These are phyloP conservation scores for Myotis daubentonii DNA, from an alignment of 2,797 vertebrate genomes.

Conservation along the genomic window DNA sequence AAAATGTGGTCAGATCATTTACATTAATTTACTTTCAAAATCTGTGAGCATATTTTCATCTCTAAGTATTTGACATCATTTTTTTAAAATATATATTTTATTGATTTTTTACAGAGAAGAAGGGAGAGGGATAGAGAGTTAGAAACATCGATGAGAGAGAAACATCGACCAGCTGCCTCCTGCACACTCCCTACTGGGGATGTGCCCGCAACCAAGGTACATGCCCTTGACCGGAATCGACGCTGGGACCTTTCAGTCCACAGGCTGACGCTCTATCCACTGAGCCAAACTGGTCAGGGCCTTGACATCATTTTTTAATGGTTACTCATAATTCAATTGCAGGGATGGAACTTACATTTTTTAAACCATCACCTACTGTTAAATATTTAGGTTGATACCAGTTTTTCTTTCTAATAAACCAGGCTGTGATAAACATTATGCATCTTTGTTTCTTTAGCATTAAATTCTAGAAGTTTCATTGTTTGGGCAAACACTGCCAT, in stretches of 20 bases:
- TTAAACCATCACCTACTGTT: background rate
- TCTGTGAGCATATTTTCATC: background rate
- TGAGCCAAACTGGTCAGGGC: too few species aligned
- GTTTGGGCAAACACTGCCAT: background rate
- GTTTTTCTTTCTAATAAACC: slow-evolving; percentile 36
- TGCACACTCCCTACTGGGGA: too few species aligned
- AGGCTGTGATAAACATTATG: background rate
- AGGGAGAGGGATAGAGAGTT: too few species aligned
- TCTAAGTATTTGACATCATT: slow-evolving; percentile 29
- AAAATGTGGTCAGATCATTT: background rate
- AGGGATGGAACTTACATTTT: background rate
- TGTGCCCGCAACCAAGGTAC: too few species aligned
- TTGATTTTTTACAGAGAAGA: too few species aligned
- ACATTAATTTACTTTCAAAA: slow-evolving; percentile 56
- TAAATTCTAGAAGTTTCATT: background rate
- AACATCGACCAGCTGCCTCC: too few species aligned
- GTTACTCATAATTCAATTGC: background rate
- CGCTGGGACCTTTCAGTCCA: too few species aligned
- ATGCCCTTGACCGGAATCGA: too few species aligned
- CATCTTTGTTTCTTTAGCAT: slow-evolving; percentile 6
- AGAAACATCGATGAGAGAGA: too few species aligned
- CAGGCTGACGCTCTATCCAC: too few species aligned
- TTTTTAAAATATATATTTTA: too few species aligned
- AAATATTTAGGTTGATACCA: background rate
- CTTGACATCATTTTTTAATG: background rate